A percentile compares a stretch with the other conserved stretches of the same genome.
Conservation (phyloP, 2,113 vertebrate species). For the Himantopus leucocephalus region DNA sequence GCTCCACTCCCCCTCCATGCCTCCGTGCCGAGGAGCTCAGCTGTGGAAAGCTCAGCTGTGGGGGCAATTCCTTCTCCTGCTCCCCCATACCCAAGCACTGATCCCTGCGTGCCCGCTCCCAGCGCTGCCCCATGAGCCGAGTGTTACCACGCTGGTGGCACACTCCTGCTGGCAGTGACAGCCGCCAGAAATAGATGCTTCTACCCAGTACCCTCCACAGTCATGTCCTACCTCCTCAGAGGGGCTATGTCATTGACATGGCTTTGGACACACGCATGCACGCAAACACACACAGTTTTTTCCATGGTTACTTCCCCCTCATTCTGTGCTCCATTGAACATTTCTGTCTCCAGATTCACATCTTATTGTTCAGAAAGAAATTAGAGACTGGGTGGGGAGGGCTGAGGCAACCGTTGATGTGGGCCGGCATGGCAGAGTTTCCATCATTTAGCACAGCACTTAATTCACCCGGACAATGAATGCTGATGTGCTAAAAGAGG, state of each 20-base stretch:
- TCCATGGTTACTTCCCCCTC: background rate
- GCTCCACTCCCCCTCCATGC: too few species aligned
- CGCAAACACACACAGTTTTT: background rate
- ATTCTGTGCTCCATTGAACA: background rate
- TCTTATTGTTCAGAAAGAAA: slow-evolving; percentile 33
- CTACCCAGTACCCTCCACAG: background rate
- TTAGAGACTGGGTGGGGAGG: background rate
- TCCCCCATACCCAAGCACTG: background rate
- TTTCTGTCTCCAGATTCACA: slow-evolving; percentile 13
- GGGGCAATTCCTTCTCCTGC: background rate
- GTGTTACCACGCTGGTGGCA: background rate
- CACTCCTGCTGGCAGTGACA: background rate
- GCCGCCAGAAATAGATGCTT: background rate
- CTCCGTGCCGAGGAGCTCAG: background rate
- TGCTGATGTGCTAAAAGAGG: slow-evolving; percentile 53
- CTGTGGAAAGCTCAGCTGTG: background rate
- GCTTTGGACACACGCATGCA: background rate
- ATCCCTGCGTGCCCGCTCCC: background rate
- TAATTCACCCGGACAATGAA: slow-evolving; percentile 71
- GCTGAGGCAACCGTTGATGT: slow-evolving; percentile 19
- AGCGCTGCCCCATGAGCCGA: background rate
- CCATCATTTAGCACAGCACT: slow-evolving; percentile 59
- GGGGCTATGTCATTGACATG: background rate
- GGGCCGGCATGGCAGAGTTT: background rate
- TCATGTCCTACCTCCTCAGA: background rate